Evolutionary conservation across 2,113 vertebrate species (phyloP), one percentile per base, ranked within the genome.

Genomic region (Odocoileus virginianus): DNA sequence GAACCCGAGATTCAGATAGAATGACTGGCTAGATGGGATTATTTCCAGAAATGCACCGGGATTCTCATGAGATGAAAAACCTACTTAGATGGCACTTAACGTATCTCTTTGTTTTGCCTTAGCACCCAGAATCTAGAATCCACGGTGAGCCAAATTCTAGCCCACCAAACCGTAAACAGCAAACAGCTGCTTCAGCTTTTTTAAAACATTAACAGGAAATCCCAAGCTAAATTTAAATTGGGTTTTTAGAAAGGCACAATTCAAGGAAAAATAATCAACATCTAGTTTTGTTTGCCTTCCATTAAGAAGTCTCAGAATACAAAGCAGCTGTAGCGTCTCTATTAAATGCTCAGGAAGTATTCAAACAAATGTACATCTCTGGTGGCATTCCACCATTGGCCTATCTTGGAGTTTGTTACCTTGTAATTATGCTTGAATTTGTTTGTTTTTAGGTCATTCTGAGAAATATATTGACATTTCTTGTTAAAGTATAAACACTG

Each of bases 171-270:
- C 33, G 0, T 61, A 89, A 96, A 87, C 60, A 87, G 94, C 93
- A 84, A 95, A 83, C 91, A 89, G 81, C 93, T 97, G 71, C 57
- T 86, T 91, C 95, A 52, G 76, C 17, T 87, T 55, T 7, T n/a
- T 92, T 64, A 17, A 97, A 92, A 12, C 25, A 58, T 90, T 55
- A 92, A 83, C 30, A 47, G 88, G 96, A 94, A 96, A 96, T 92
- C 67, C 85, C 54, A 54, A 55, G 50, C 67, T 95, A 97, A 94
- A 87, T 94, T 97, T 94, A 92, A 97, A 43, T 54, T 87, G 33
- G 17, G 43, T 8, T 89, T 96, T 93, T 61, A 27, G 74, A 60
- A 82, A 91, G 81, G 92, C 95, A 96, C 28, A 96, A 79, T 97
- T 94, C 78, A 91, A 93, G 67, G 61, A 78, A 95, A 95, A 93